These are phyloP conservation scores for Meleagris gallopavo DNA, from an alignment of 2,113 vertebrate species.

Conservation along the genomic window DNA sequence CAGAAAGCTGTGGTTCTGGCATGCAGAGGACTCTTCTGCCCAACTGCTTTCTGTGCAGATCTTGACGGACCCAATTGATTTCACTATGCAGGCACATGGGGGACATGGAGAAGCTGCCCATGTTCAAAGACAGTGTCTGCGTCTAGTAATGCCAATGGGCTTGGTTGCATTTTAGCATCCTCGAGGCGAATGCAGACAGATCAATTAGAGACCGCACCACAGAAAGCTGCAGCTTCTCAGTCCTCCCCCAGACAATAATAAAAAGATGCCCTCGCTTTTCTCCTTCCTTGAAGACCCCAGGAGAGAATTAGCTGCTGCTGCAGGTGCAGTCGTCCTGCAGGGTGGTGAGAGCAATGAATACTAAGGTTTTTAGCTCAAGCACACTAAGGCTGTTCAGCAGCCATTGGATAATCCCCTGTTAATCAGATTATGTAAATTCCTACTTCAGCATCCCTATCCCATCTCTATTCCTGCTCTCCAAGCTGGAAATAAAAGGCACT, in stretches of 20 bases:
- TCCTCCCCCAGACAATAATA: constrained; percentile 4
- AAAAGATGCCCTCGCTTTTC: constrained; percentile 4
- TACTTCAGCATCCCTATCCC: constrained; percentile 82
- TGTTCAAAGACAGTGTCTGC: constrained; percentile 67
- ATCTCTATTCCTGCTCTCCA: constrained; percentile 45
- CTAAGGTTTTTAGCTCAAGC: constrained; percentile 89
- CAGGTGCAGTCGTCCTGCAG: constrained; percentile 92
- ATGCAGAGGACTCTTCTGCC: background rate
- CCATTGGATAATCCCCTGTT: constrained; percentile 88
- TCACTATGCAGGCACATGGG: background rate
- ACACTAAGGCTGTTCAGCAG: constrained; percentile 88
- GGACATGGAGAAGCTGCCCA: background rate
- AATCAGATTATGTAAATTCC: constrained; percentile 99
- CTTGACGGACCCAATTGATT: background rate
- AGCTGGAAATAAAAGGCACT: constrained; percentile 65
- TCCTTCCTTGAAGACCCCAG: constrained; percentile 55
- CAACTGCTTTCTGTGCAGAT: background rate
- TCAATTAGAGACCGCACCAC: constrained; percentile 75
- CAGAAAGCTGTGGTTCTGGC: background rate
- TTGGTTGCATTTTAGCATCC: constrained; percentile 64
- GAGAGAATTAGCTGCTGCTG: constrained; percentile 74
- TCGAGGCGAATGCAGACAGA: constrained; percentile 75
- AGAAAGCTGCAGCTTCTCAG: constrained; percentile 27
- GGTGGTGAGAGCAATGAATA: constrained; percentile 91
- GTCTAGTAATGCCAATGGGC: constrained; percentile 52